Percentiles rank a stretch among this genome's conserved stretches.
phyloP scores from a whole-genome alignment of 2,888 invertebrate species.

The Idaea dimidiata region DNA sequence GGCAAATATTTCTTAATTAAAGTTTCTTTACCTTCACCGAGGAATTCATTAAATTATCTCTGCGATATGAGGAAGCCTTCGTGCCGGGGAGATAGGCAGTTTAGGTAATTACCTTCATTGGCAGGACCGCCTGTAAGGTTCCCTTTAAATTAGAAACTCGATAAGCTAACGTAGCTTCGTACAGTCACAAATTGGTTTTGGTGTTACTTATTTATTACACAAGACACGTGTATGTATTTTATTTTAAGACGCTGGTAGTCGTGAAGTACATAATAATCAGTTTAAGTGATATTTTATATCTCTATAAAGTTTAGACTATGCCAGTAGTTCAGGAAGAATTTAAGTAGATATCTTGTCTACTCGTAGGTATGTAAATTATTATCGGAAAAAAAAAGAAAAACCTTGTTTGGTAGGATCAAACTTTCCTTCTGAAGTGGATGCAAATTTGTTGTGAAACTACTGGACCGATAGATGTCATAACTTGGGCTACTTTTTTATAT shows the following conservation, averaged over 20 bases:
- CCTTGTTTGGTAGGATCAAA: too few species aligned
- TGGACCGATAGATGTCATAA: too few species aligned
- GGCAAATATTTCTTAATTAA: slow-evolving; percentile 1
- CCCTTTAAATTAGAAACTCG: slow-evolving; percentile 1
- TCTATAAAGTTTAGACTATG: neutral
- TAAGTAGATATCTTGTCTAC: too few species aligned
- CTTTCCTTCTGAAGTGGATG: too few species aligned
- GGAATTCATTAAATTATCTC: neutral
- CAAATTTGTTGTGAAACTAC: too few species aligned
- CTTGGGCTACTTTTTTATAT: too few species aligned
- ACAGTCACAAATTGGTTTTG: slow-evolving; percentile 1
- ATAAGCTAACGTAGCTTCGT: neutral
- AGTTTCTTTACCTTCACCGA: slow-evolving; percentile 1
- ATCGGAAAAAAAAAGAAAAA: too few species aligned
- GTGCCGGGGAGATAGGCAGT: neutral
- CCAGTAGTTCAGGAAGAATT: neutral
- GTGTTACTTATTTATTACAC: neutral
- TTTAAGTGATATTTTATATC: neutral
- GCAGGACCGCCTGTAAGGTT: neutral
- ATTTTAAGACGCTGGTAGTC: neutral
- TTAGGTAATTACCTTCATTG: slow-evolving; percentile 1
- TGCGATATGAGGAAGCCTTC: neutral
- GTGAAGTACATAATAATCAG: neutral
- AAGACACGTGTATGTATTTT: neutral
- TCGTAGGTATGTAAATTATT: too few species aligned